phyloP scores from a whole-genome alignment of 2,888 invertebrate species.

The Euzophera pinguis region DNA sequence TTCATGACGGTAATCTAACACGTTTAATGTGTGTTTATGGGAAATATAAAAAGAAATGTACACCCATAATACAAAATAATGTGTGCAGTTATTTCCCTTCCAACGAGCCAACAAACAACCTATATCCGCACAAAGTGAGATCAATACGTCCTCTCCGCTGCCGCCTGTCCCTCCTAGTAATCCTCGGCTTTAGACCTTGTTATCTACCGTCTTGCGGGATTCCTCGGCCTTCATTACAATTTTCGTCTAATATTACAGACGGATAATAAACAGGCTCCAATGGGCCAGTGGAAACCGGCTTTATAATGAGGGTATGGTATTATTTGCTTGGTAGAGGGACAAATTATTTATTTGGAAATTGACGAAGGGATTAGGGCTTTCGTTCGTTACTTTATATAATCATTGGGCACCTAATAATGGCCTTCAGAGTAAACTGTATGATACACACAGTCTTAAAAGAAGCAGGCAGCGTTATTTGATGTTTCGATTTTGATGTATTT shows the following conservation, averaged over 20 bases:
- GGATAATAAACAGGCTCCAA: conserved; percentile 53
- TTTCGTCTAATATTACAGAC: conserved; percentile 69
- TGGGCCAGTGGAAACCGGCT: conserved; percentile 19
- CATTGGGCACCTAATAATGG: too few species aligned
- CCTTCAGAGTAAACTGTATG: too few species aligned
- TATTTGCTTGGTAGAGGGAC: conserved; percentile 11
- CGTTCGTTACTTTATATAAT: too few species aligned
- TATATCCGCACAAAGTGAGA: not conserved
- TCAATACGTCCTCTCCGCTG: conserved; percentile 18
- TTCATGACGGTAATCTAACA: too few species aligned
- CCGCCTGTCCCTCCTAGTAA: conserved; percentile 19
- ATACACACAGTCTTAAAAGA: too few species aligned
- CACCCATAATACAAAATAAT: too few species aligned
- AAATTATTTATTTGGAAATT: not conserved
- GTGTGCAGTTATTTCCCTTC: too few species aligned
- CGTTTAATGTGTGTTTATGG: too few species aligned
- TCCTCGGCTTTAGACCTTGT: conserved; percentile 51
- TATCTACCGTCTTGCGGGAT: conserved; percentile 65
- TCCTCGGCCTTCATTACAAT: conserved; percentile 68
- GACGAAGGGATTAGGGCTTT: not conserved
- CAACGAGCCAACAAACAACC: too few species aligned
- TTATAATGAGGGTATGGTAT: conserved; percentile 22
- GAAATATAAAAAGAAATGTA: too few species aligned
- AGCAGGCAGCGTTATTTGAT: too few species aligned
- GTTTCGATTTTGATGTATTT: too few species aligned